Conservation (phyloP, 1,140 invertebrate genomes). For the Brachystomella parvula region DNA sequence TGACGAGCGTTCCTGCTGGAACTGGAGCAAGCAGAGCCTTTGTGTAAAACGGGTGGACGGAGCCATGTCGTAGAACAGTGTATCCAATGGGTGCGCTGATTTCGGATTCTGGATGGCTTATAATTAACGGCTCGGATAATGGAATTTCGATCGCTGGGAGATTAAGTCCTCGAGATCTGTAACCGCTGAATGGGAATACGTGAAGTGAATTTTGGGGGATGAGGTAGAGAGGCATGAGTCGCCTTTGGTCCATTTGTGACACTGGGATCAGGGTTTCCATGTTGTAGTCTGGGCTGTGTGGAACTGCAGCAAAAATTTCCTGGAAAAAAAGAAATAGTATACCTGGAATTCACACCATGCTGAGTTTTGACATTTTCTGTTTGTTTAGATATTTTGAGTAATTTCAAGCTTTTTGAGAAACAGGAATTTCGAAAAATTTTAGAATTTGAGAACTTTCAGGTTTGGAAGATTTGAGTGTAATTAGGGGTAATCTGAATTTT, state of each 20-base stretch:
- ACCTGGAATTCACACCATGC: no score
- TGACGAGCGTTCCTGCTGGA: constrained; percentile 19
- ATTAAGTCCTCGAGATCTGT: background rate
- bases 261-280: constrained; percentile 10
- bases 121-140: constrained; percentile 18
- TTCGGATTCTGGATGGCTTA: background rate
- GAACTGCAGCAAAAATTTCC: background rate
- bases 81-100: constrained; percentile 21
- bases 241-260: background rate
- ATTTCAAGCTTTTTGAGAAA: no score
- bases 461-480: no score
- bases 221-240: constrained; percentile 16
- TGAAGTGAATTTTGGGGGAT: constrained; percentile 22
- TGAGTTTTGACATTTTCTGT: no score
- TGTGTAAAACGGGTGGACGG: constrained; percentile 14
- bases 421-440: no score
- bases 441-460: no score
- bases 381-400: no score
- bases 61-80: constrained; percentile 11
- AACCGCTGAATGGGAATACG: constrained; percentile 2
- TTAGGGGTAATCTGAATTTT: no score
- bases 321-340: background rate
- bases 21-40: constrained; percentile 15
- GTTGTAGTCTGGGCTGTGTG: background rate
- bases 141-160: constrained; percentile 26